A percentile compares a stretch with the other conserved stretches of the same genome.
Conservation (phyloP, 2,113 vertebrate genomes). For the Microtus richardsoni region DNA sequence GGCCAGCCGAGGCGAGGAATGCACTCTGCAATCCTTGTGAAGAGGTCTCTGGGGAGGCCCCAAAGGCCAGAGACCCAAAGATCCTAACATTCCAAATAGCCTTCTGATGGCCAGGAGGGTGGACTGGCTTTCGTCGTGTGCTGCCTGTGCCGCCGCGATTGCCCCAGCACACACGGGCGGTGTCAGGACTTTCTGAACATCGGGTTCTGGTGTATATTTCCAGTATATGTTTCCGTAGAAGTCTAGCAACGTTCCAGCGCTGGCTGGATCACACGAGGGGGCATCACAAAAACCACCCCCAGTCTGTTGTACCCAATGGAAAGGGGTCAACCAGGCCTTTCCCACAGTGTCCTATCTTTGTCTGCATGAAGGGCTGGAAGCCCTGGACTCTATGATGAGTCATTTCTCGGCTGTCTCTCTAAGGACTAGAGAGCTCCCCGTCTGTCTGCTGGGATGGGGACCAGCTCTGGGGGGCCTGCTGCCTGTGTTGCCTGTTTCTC, state of each 20-base stretch:
- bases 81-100: conserved; percentile 72
- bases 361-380: conserved; percentile 19
- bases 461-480: conserved; percentile 1
- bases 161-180: neutral
- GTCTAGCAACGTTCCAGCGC: neutral
- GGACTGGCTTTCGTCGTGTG: neutral
- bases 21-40: neutral
- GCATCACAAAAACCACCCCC: neutral
- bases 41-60: conserved; percentile 50
- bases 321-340: neutral
- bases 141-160: neutral
- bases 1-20: conserved; percentile 48
- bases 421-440: neutral
- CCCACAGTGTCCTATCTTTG: neutral
- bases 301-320: neutral
- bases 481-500: conserved; percentile 69
- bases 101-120: neutral
- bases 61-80: conserved; percentile 74
- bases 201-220: conserved; percentile 6
- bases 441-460: neutral
- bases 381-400: neutral
- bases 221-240: neutral
- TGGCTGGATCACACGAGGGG: neutral
- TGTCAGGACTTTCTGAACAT: neutral
- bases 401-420: conserved; percentile 17